A percentile compares a stretch with the other conserved stretches of the same genome.
These are phyloP conservation scores for Palythoa heliodiscus DNA, from an alignment of 92 coral and sea anemone genomes.

Conservation along the genomic window DNA sequence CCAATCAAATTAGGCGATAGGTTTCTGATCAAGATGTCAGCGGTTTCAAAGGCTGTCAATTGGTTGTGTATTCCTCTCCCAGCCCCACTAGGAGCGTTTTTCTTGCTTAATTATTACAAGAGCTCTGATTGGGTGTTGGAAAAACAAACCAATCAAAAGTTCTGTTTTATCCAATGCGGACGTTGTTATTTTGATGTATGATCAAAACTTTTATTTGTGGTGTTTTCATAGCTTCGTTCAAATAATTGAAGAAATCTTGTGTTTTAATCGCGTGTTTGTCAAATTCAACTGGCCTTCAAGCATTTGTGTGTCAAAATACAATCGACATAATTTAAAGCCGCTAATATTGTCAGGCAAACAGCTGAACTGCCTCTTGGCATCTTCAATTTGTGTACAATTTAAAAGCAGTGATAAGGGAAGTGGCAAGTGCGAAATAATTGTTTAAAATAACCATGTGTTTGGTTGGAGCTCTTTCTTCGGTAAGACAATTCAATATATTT, in stretches of 20 bases:
- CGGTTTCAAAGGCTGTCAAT: not conserved
- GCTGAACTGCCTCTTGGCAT: not conserved
- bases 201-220: not conserved
- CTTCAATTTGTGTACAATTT: not conserved
- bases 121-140: constrained; percentile 16
- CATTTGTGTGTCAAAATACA: not conserved
- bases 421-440: not conserved
- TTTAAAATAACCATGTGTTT: constrained; percentile 12
- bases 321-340: not conserved
- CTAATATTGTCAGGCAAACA: not conserved
- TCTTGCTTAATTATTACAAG: not conserved
- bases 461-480: constrained; percentile 43
- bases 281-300: not conserved
- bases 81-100: not conserved
- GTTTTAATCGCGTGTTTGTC: not conserved
- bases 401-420: not conserved
- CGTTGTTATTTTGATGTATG: constrained; percentile 14
- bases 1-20: constrained; percentile 11
- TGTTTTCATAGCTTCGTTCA: not conserved
- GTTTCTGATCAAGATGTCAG: not conserved
- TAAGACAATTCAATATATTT: constrained; percentile 2
- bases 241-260: not conserved
- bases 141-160: not conserved
- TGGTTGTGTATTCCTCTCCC: not conserved
- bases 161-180: constrained; percentile 20